These are phyloP conservation scores for Toxotes jaculatrix DNA, from an alignment of 2,113 vertebrate species.

Conservation along the genomic window DNA sequence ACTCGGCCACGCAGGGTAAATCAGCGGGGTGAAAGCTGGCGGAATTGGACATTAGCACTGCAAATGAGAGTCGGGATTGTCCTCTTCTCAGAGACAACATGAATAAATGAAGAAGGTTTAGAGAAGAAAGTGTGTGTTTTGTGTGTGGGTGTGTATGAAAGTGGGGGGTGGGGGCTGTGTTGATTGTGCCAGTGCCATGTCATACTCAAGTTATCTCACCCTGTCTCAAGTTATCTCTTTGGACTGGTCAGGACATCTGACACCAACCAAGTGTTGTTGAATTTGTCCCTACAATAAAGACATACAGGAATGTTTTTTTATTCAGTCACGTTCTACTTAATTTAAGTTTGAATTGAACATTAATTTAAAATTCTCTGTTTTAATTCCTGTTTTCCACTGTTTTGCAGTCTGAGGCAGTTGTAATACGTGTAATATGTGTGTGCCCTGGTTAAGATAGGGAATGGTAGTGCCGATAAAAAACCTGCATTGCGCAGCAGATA, in stretches of 20 bases:
- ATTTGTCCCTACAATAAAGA: not conserved
- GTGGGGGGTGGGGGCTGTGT: conserved; percentile 7
- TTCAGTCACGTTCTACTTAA: not conserved
- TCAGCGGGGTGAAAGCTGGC: conserved; percentile 96
- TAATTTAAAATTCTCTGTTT: not conserved
- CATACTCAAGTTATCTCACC: conserved; percentile 25
- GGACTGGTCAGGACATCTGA: conserved; percentile 10
- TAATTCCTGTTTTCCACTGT: too few species aligned
- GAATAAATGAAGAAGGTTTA: conserved; percentile 84
- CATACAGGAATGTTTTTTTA: not conserved
- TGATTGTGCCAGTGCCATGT: conserved; percentile 32
- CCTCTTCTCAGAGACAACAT: conserved; percentile 85
- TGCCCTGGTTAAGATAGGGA: not conserved
- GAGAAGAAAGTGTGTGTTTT: conserved; percentile 39
- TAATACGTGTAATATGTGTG: not conserved
- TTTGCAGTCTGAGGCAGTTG: not conserved
- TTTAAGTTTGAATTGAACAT: not conserved
- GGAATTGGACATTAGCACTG: conserved; percentile 99
- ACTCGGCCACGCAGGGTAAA: conserved; percentile 92
- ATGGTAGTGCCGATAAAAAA: not conserved
- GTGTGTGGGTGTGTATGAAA: conserved; percentile 31
- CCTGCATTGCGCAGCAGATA: too few species aligned
- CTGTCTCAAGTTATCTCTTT: not conserved
- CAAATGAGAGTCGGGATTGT: conserved; percentile 98
- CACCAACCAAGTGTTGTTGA: not conserved